Evolutionary conservation across 2,888 invertebrate species (phyloP), one percentile per base, ranked within the genome.

Genomic region (Napeogenes inachia): DNA sequence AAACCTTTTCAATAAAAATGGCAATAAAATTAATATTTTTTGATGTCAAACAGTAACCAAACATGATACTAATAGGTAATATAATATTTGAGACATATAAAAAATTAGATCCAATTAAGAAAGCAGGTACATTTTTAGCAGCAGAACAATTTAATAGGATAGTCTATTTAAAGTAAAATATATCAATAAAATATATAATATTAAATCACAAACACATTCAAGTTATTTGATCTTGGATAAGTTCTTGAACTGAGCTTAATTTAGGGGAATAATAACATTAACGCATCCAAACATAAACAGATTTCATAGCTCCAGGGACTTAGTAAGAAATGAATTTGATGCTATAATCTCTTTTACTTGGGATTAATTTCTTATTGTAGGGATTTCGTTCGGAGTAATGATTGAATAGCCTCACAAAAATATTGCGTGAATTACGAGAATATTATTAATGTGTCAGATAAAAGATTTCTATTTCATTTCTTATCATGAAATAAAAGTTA

Each of bases 281-380:
- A 42, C 71, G 65, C 66, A 70, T 73, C 70, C 65, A 61, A 71
- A 73, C 66, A 66, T 62, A 64, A 68, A 68, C 59, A 54, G 60
- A 60, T 63, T 63, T 67, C 63, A 59, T 64, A 64, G 62, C 65
- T 68, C 72, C 60, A 55, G 56, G 70, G 68, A 73, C 65, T 77
- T 76, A 73, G 73, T 76, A 76, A 80, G 79, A 79, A 80, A 80
- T 77, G 76, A 80, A 81, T 82, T 78, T 76, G 77, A 74, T 77
- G 70, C 70, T 71, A 66, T 77, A 80, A 81, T 78, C 78, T 75
- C 67, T 64, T 65, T 65, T 65, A 65, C 69, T 69, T 65, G 69
- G 71, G 80, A 84, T 84, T 82, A 80, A 81, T 81, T 76, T 75
- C 78, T 77, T 76, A 78, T 75, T 74, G 74, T 73, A 64, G 70